Percentiles rank a stretch among this genome's conserved stretches.
Evolutionary conservation across 1,140 invertebrate genomes (phyloP).

Genomic region (Hydropsyche tenuis): DNA sequence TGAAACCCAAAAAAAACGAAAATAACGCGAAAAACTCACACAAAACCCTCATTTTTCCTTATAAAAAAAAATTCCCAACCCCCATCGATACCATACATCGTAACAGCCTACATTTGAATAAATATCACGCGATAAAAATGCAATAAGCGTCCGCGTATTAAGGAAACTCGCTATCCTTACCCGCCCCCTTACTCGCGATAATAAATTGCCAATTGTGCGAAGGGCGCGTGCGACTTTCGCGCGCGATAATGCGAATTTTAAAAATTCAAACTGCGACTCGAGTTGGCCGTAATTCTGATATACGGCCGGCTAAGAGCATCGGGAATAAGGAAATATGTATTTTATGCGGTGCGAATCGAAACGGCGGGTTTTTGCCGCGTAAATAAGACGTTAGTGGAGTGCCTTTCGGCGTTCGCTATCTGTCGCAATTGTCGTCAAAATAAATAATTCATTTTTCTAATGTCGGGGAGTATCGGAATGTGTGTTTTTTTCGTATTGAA

Average conservation of each 20-base stretch:
- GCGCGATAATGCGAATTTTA: not conserved
- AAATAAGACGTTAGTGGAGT: no score
- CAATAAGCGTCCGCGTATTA: not conserved
- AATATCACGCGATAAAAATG: not conserved
- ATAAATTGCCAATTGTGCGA: conserved; percentile 17
- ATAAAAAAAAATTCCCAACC: no score
- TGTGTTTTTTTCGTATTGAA: no score
- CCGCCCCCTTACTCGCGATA: not conserved
- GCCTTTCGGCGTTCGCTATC: no score
- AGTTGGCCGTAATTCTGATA: conserved; percentile 4
- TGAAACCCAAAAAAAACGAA: no score
- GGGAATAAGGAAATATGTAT: conserved; percentile 3
- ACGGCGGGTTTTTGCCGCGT: not conserved
- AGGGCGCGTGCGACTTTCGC: not conserved
- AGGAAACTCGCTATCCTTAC: no score
- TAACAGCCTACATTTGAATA: not conserved
- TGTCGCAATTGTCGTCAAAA: no score
- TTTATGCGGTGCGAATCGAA: conserved; percentile 1
- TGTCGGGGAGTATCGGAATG: no score
- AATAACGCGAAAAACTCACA: no score
- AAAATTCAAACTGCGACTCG: conserved; percentile 19
- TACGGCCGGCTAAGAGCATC: conserved; percentile 4
- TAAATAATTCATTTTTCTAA: no score
- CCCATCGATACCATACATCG: no score
- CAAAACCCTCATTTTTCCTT: no score